Conservation (phyloP, 2,888 invertebrate species). For the Antheraea assamensis region DNA sequence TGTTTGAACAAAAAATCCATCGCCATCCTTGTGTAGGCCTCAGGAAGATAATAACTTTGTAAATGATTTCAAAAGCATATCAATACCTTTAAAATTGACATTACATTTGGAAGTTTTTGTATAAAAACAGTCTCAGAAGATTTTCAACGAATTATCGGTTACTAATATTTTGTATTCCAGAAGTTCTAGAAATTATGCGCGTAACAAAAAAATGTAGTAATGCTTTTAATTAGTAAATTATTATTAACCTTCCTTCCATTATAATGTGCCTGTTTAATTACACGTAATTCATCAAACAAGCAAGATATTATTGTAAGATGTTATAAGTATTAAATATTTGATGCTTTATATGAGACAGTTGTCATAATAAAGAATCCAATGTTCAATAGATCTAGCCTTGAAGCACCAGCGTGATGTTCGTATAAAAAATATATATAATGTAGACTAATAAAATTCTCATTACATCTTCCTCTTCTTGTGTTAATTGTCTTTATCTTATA, state of each 20-base stretch:
- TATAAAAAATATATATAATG: slow-evolving; percentile 34
- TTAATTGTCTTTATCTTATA: slow-evolving; percentile 31
- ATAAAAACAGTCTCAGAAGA: not conserved
- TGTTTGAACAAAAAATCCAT: not conserved
- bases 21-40: not conserved
- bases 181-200: not conserved
- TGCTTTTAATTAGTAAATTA: not conserved
- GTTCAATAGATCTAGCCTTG: not conserved
- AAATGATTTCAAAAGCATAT: not conserved
- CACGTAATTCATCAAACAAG: not conserved
- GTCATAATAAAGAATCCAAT: not conserved
- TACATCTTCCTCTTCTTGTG: slow-evolving; percentile 46
- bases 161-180: not conserved
- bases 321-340: not conserved
- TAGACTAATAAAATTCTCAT: slow-evolving; percentile 44
- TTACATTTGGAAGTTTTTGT: not conserved
- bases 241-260: not conserved
- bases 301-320: not conserved
- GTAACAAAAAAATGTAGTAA: not conserved
- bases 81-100: not conserved
- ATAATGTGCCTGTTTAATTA: not conserved
- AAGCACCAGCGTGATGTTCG: slow-evolving; percentile 14
- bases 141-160: not conserved
- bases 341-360: not conserved
- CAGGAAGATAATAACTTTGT: not conserved